Evolutionary conservation across 2,888 invertebrate genomes (phyloP).

Genomic region (Boloria euphrosyne): DNA sequence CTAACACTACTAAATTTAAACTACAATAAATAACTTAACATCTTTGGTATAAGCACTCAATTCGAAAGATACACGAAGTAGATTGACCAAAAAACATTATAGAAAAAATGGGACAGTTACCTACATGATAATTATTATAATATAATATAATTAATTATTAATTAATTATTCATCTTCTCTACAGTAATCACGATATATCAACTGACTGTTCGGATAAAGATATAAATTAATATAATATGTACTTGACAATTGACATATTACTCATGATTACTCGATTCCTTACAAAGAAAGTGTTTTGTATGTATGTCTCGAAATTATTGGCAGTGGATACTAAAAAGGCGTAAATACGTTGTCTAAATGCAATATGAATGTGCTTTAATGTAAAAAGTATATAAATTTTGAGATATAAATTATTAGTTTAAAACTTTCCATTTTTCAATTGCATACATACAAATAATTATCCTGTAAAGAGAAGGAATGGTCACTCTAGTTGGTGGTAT

Average conservation of each 20-base stretch:
- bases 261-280: slow-evolving; percentile 48
- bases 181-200: slow-evolving; percentile 60
- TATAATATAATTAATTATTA: slow-evolving; percentile 46
- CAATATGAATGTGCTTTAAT: slow-evolving; percentile 18
- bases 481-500: slow-evolving; percentile 77
- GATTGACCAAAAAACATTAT: slow-evolving; percentile 60
- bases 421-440: slow-evolving; percentile 28
- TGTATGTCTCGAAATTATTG: slow-evolving; percentile 41
- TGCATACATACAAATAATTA: slow-evolving; percentile 51
- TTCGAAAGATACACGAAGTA: slow-evolving; percentile 51
- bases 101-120: slow-evolving; percentile 66
- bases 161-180: slow-evolving; percentile 50
- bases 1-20: slow-evolving; percentile 31
- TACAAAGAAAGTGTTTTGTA: slow-evolving; percentile 51
- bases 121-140: slow-evolving; percentile 44
- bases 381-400: slow-evolving; percentile 25
- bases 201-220: slow-evolving; percentile 42
- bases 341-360: slow-evolving; percentile 6
- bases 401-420: slow-evolving; percentile 13
- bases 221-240: slow-evolving; percentile 32
- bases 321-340: slow-evolving; percentile 36
- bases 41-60: slow-evolving; percentile 42
- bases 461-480: slow-evolving; percentile 47
- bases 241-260: slow-evolving; percentile 54
- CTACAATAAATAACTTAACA: slow-evolving; percentile 32